These are phyloP conservation scores for Coregonus suidteri DNA, from an alignment of 2,797 vertebrate species.

Conservation along the genomic window DNA sequence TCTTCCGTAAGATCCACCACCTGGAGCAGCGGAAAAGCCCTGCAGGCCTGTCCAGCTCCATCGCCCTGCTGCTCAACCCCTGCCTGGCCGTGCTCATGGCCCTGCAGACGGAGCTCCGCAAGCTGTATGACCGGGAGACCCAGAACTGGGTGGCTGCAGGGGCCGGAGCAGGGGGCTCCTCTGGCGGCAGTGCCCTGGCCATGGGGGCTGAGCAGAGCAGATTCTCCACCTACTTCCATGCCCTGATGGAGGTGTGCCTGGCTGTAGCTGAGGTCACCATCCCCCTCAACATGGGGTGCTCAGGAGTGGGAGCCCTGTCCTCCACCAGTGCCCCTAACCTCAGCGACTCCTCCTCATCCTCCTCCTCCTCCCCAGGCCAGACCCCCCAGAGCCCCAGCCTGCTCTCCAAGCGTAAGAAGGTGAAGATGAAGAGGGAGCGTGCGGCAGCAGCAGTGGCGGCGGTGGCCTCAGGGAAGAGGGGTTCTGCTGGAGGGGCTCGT, in stretches of 20 bases:
- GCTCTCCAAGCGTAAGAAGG: conserved; percentile 95
- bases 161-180: conserved; percentile 65
- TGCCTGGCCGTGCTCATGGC: conserved; percentile 96
- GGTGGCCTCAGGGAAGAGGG: conserved; percentile 82
- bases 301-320: conserved; percentile 83
- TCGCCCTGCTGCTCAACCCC: conserved; percentile 93
- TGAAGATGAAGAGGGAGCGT: conserved; percentile 96
- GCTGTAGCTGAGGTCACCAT: conserved; percentile 95
- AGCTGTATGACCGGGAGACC: conserved; percentile 93
- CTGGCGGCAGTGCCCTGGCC: conserved; percentile 73
- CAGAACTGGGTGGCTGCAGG: conserved; percentile 87
- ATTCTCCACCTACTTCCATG: conserved; percentile 97
- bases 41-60: conserved; percentile 86
- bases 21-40: conserved; percentile 90
- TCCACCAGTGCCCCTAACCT: conserved; percentile 88
- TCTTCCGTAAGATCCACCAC: conserved; percentile 90
- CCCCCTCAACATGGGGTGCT: conserved; percentile 87
- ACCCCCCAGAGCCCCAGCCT: conserved; percentile 96
- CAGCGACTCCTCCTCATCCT: conserved; percentile 95
- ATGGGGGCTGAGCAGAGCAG: conserved; percentile 85
- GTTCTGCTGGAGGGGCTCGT: conserved; percentile 71
- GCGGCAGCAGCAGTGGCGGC: conserved; percentile 71
- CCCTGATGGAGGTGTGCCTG: conserved; percentile 95
- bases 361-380: conserved; percentile 94
- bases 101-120: conserved; percentile 93